phyloP scores from a whole-genome alignment of 2,797 vertebrate species.

The Bovichtus variegatus region DNA sequence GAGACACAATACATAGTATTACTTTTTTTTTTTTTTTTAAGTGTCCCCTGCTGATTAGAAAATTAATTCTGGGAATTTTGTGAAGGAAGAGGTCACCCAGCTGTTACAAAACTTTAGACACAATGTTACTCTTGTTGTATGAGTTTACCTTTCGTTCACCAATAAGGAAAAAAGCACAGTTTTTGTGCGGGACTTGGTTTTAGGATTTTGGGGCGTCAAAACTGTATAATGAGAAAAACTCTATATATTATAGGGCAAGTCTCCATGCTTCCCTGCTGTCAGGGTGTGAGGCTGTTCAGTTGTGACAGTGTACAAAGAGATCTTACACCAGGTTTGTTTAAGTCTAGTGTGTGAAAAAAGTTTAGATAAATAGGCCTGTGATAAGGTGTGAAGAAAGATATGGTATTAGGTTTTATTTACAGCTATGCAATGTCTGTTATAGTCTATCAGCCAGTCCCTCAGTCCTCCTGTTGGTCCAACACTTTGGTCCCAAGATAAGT shows the following conservation, averaged over 20 bases:
- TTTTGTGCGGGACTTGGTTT: neutral
- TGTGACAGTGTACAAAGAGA: constrained; percentile 6
- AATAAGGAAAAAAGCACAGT: neutral
- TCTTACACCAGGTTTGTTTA: constrained; percentile 16
- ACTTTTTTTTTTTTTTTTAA: constrained; percentile 19
- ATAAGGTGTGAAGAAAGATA: constrained; percentile 10
- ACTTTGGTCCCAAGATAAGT: constrained; percentile 16
- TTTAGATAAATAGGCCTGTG: constrained; percentile 1
- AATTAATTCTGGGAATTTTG: constrained; percentile 19
- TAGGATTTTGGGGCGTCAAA: constrained; percentile 7
- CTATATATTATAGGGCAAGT: neutral
- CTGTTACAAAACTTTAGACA: constrained; percentile 30
- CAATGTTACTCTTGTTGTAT: constrained; percentile 5
- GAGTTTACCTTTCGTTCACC: neutral
- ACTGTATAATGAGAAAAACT: constrained; percentile 2
- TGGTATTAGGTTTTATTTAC: constrained; percentile 7
- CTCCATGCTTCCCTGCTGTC: neutral
- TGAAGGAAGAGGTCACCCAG: constrained; percentile 26
- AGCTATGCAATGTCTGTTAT: neutral
- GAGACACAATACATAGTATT: neutral
- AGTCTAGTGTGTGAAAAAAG: no score
- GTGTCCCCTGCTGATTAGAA: constrained; percentile 13
- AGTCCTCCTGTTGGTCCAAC: constrained; percentile 4
- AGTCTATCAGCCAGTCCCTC: neutral
- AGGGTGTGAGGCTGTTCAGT: neutral